Evolutionary conservation across 2,113 vertebrate genomes (phyloP), one percentile per base, ranked within the genome.

Genomic region (Tyrannus savana): DNA sequence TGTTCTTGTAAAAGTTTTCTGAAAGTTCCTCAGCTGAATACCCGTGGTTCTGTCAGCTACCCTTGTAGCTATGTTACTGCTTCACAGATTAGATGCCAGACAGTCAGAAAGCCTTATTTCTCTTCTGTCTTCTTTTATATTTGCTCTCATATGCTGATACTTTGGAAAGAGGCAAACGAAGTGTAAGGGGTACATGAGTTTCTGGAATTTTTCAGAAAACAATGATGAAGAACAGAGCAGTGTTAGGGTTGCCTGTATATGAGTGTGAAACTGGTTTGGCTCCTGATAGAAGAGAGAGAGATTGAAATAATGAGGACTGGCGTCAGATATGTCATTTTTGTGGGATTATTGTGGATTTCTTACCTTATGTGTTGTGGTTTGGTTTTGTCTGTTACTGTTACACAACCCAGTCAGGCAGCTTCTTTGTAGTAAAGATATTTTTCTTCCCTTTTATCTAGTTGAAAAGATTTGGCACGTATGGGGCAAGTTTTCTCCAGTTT

Each of bases 31-130:
- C 25, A 39, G 41, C 27, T 75, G 55, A 41, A 33, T 71, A 37
- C 0, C 0, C 3, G 2, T 1, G 2, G 24, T 50, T 94, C 76
- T 84, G 35, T 69, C 46, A 37, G 39, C 37, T 73, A 14, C 25
- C 3, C 0, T 25, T 74, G 33, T 49, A 60, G 27, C n/a, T 28
- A 1, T 24, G 2, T 50, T 62, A 22, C 12, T 78, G 22, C 44
- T 76, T 84, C 2, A 3, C 10, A 28, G 9, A 4, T 53, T 35
- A 33, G 39, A 23, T 88, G 44, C 46, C 46, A 69, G 37, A 14
- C 37, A 60, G 49, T 63, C 53, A 71, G 77, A n/a, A 90, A 27
- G 24, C 25, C 24, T 80, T 27, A 25, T 68, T 84, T 91, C 31
- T 75, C 27, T 44, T 84, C 18, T 63, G 11, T 66, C 12, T 44